A percentile compares a stretch with the other conserved stretches of the same genome.
Evolutionary conservation across 2,888 invertebrate genomes (phyloP).

Genomic region (Empis stercorea): DNA sequence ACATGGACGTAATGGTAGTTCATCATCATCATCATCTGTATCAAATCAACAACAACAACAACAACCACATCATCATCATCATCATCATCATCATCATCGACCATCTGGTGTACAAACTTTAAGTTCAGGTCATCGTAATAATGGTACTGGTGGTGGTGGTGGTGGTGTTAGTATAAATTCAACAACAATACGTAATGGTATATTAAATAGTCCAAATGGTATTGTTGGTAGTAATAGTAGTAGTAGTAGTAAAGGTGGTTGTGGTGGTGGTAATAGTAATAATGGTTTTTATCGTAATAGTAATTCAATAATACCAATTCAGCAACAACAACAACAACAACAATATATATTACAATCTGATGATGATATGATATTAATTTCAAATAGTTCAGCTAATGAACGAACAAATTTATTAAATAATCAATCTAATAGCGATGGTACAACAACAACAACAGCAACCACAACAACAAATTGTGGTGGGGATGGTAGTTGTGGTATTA

Average conservation of each 20-base stretch:
- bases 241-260: not conserved
- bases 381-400: constrained; percentile 24
- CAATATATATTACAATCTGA: constrained; percentile 16
- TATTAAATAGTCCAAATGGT: not conserved
- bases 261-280: constrained; percentile 3
- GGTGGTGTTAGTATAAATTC: constrained; percentile 4
- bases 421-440: constrained; percentile 10
- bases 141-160: constrained; percentile 5
- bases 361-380: constrained; percentile 24
- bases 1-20: constrained; percentile 14
- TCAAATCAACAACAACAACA: constrained; percentile 6
- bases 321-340: constrained; percentile 13
- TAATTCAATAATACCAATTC: not conserved
- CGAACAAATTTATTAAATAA: constrained; percentile 28
- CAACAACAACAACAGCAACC: constrained; percentile 12
- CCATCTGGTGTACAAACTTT: constrained; percentile 19
- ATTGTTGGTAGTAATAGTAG: not conserved
- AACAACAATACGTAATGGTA: not conserved
- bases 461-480: constrained; percentile 7
- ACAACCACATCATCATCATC: constrained; percentile 14
- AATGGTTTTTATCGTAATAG: not conserved
- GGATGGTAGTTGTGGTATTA: constrained; percentile 9
- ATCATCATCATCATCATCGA: constrained; percentile 14
- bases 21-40: constrained; percentile 13
- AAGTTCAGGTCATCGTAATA: constrained; percentile 17